These are phyloP conservation scores for Campoplex nolae DNA, from an alignment of 2,888 invertebrate genomes.

Conservation along the genomic window DNA sequence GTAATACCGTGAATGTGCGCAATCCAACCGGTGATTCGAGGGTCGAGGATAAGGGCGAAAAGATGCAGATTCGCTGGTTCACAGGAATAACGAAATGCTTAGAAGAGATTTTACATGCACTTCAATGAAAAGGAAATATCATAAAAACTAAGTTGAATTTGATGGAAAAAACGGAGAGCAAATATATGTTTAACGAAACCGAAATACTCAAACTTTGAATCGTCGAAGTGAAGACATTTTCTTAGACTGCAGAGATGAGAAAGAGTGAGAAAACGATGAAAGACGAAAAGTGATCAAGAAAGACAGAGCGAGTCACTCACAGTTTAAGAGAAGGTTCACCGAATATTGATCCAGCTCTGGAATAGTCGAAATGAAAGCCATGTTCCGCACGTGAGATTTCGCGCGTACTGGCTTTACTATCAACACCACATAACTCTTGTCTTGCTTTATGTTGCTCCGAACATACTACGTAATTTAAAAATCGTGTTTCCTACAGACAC, in stretches of 20 bases:
- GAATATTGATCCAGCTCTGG: constrained; percentile 79
- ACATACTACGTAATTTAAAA: background rate
- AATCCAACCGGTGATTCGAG: background rate
- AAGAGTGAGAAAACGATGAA: constrained; percentile 28
- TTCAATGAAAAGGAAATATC: constrained; percentile 4
- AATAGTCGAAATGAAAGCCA: constrained; percentile 72
- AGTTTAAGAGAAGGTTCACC: constrained; percentile 78
- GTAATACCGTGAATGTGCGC: background rate
- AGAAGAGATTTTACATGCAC: constrained; percentile 58
- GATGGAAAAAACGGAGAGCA: constrained; percentile 20
- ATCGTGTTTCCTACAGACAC: background rate
- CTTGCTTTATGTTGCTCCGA: constrained; percentile 51
- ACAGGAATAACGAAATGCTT: constrained; percentile 55
- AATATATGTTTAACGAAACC: constrained; percentile 5
- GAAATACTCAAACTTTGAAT: background rate
- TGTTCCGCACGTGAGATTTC: constrained; percentile 70
- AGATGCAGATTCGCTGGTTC: background rate
- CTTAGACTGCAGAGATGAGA: background rate
- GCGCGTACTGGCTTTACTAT: constrained; percentile 27
- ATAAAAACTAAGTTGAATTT: background rate
- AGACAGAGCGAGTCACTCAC: constrained; percentile 71
- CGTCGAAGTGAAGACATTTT: constrained; percentile 36
- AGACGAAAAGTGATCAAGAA: constrained; percentile 20
- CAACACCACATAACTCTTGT: constrained; percentile 62
- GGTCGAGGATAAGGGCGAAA: constrained; percentile 22